Conservation (phyloP, 2,797 vertebrate species). For the Adelosebastes latens region DNA sequence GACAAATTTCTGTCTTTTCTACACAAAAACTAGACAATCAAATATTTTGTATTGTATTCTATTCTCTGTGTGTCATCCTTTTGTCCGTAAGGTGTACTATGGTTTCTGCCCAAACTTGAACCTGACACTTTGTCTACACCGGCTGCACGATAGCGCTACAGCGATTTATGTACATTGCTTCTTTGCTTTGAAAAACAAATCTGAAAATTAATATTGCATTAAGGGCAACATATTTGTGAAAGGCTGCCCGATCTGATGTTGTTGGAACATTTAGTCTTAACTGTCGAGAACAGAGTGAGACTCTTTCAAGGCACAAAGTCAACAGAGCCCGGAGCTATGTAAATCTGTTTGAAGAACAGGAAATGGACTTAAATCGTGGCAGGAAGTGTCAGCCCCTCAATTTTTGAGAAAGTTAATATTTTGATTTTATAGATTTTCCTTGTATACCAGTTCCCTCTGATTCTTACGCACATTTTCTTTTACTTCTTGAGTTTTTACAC, state of each 20-base stretch:
- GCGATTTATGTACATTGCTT: not conserved
- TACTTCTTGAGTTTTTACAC: not conserved
- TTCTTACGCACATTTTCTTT: not conserved
- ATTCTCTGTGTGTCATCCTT: no score
- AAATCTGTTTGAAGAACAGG: slow-evolving; percentile 25
- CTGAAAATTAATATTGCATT: not conserved
- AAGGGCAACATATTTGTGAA: not conserved
- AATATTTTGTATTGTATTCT: no score
- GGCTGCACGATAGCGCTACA: not conserved
- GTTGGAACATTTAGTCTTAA: not conserved
- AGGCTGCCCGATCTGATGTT: not conserved
- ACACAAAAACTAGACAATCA: no score
- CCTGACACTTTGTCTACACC: not conserved
- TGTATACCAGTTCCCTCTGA: not conserved
- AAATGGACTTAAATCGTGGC: not conserved
- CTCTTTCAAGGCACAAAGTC: slow-evolving; percentile 7
- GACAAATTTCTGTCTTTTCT: no score
- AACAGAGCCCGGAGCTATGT: slow-evolving; percentile 3
- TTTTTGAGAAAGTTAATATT: not conserved
- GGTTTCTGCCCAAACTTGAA: no score
- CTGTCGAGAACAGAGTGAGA: not conserved
- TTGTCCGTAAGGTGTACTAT: no score
- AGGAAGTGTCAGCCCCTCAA: not conserved
- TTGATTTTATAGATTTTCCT: not conserved
- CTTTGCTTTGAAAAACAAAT: not conserved